Evolutionary conservation across 92 coral and sea anemone genomes (phyloP).

Genomic region (Phenganax stokvisi): DNA sequence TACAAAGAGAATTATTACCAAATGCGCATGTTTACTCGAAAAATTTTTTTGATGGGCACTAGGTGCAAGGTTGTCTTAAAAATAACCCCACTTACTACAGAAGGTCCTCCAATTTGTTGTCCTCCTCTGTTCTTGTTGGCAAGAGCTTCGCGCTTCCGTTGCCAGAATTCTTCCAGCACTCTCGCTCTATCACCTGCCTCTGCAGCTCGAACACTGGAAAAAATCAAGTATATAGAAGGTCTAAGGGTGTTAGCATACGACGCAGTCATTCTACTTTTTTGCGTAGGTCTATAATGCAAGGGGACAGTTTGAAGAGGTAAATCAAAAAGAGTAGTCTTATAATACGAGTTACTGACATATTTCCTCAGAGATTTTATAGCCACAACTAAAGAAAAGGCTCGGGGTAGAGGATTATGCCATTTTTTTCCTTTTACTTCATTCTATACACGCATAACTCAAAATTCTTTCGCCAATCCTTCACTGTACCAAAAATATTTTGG

Average conservation of each 20-base stretch:
- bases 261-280: background rate
- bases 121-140: slow-evolving; percentile 66
- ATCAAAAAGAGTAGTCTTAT: too few relatives aligned
- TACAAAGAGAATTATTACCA: background rate
- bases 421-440: too few relatives aligned
- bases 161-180: slow-evolving; percentile 79
- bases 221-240: background rate
- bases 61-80: background rate
- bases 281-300: too few relatives aligned
- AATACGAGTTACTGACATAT: too few relatives aligned
- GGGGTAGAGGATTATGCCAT: too few relatives aligned
- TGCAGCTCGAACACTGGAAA: slow-evolving; percentile 67
- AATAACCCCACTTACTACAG: background rate
- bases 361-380: too few relatives aligned
- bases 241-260: background rate
- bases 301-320: too few relatives aligned
- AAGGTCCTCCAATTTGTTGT: slow-evolving; percentile 7
- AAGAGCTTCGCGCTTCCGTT: slow-evolving; percentile 81
- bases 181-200: slow-evolving; percentile 89
- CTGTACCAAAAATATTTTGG: too few relatives aligned
- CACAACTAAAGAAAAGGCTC: too few relatives aligned
- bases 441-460: too few relatives aligned
- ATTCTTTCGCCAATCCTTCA: too few relatives aligned
- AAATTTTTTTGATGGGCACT: background rate
- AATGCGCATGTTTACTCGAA: too few relatives aligned